Evolutionary conservation across 2,113 vertebrate species (phyloP), one percentile per base, ranked within the genome.

Genomic region (Drymodes brunneopygia): DNA sequence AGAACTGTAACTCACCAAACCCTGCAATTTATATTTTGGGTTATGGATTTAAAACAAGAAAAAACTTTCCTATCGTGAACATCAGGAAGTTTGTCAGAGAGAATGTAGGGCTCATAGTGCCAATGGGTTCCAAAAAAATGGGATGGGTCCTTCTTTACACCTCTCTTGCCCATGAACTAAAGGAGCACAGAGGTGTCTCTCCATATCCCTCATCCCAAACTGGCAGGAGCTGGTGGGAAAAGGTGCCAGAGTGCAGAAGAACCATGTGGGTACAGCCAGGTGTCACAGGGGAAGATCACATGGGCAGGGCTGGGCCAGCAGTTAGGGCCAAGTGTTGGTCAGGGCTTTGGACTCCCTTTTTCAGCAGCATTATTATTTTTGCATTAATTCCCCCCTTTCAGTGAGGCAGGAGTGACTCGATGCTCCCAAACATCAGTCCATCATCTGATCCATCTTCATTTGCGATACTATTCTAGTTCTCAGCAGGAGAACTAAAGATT

Each of bases 231-330:
- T 36, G n/a, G 12, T 44, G 33, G 66, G 12, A 61, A 31, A 47
- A 33, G 45, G n/a, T 71, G 16, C n/a, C 0, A 0, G 47, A 15
- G 23, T 1, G 0, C 23, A 19, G 64, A 51, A 61, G 6, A 67
- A 23, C 56, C 10, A 0, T 5, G 35, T 18, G 45, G 22, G 4
- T 21, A 12, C 62, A 31, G 18, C 14, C 50, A 27, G 24, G 35
- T 18, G 17, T 51, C 18, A 18, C 66, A 50, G 29, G 36, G 12
- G 15, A 72, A 42, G 29, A 56, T 57, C 28, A 8, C 0, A 0
- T 40, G 31, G 12, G 8, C 47, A 69, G 35, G 47, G 21, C 78
- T 67, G 53, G 33, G 29, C 31, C 33, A 48, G 47, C 33, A 47
- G 24, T 35, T 22, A 54, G 27, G 21, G 27, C 57, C 2, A 1